Conservation (phyloP, 1,140 invertebrate genomes). For the Schlechtendalia chinensis region DNA sequence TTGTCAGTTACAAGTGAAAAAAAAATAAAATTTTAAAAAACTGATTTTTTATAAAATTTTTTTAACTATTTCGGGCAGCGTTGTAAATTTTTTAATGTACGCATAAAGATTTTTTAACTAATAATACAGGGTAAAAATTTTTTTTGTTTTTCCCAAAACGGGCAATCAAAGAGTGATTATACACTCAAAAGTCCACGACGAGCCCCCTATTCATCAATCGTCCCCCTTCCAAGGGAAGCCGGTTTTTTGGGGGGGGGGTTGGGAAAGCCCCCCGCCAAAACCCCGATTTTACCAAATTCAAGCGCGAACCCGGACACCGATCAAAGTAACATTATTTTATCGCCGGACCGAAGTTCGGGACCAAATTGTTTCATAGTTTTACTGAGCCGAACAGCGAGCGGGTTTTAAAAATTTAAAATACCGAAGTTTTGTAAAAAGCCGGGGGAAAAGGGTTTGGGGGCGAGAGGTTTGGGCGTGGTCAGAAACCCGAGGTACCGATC, state of each 20-base stretch:
- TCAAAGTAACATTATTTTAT: slow-evolving; percentile 93
- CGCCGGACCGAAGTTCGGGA: slow-evolving; percentile 74
- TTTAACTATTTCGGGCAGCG: no score
- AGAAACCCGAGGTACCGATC: slow-evolving; percentile 83
- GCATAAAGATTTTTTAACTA: not conserved
- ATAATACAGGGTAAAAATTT: not conserved
- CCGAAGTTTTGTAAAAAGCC: slow-evolving; percentile 58
- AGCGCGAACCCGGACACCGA: slow-evolving; percentile 90
- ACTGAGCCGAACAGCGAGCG: no score
- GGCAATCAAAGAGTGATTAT: slow-evolving; percentile 94
- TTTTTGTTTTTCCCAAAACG: slow-evolving; percentile 71
- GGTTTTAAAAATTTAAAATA: not conserved
- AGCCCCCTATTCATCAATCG: slow-evolving; percentile 96
- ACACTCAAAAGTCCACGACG: slow-evolving; percentile 93
- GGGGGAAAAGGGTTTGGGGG: slow-evolving; percentile 81
- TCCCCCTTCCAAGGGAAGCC: slow-evolving; percentile 91
- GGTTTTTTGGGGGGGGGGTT: no score
- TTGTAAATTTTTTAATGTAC: no score
- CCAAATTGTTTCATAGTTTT: no score
- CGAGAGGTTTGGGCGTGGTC: slow-evolving; percentile 89
- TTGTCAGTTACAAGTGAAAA: no score
- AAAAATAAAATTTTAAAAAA: no score
- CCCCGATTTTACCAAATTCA: slow-evolving; percentile 92
- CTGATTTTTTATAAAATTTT: no score
- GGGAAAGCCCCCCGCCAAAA: slow-evolving; percentile 94